Evolutionary conservation across 2,888 invertebrate genomes (phyloP), one percentile per base, ranked within the genome.

Genomic region (Oasisia sp.): DNA sequence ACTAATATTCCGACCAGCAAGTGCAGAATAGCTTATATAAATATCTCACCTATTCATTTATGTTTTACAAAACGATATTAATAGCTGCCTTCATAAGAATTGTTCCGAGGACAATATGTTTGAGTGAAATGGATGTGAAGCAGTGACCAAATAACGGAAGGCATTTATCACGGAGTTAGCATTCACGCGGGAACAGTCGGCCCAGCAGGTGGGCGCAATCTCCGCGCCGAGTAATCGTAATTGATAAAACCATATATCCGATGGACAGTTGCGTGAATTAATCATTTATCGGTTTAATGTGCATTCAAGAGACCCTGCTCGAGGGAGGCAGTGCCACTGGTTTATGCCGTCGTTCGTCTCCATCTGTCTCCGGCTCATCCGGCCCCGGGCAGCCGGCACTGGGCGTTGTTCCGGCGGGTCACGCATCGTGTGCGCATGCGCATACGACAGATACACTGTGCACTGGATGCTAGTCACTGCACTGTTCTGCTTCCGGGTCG

Each of bases 201-300:
- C 74, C 74, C 74, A 74, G 27, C 27, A 74, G 74, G 74, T 74
- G 74, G 74, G 74, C 74, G 74, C 74, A 74, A 74, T 74, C 74
- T 74, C 74, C 3, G 74, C 74, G 74, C 27, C 19, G 27, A 74
- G 7, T 74, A 74, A 74, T 74, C 74, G 74, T 74, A 74, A 74
- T 74, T 74, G 74, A 74, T 74, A 74, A 74, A 74, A 74, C 74
- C 74, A 74, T 74, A 74, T 74, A 74, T 74, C n/a, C 74, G 74
- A 27, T 74, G 74, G 74, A 19, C 74, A 74, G 74, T 74, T n/a
- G 74, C 5, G 74, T n/a, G 74, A 74, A 74, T 74, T 74, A 19
- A 74, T 74, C 74, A 74, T n/a, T 74, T 74, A 74, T 74, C 74
- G 74, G 74, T 74, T 74, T 74, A 27, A 74, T 74, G 74, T 74